A percentile compares a stretch with the other conserved stretches of the same genome.
phyloP scores from a whole-genome alignment of 2,888 invertebrate genomes.

The Cheilosia impressa region DNA sequence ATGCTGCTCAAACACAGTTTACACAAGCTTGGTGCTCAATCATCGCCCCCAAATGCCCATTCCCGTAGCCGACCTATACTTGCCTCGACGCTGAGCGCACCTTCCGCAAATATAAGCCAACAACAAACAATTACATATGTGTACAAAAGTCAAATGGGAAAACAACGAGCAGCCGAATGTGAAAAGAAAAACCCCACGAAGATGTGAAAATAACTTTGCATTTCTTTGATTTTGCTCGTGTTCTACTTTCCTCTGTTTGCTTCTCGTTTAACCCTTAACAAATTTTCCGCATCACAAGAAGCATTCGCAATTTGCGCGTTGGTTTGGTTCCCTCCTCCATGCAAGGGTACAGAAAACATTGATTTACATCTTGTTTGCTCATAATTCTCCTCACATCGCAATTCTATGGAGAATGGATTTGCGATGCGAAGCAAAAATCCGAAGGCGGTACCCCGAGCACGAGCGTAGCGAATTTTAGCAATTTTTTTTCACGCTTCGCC shows the following conservation, averaged over 20 bases:
- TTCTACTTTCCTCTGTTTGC: slow-evolving; percentile 42
- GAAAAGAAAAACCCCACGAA: slow-evolving; percentile 14
- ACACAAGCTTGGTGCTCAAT: too few species aligned
- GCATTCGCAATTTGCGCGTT: slow-evolving; percentile 48
- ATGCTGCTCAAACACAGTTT: too few species aligned
- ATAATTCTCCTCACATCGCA: slow-evolving; percentile 59
- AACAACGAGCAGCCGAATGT: slow-evolving; percentile 5
- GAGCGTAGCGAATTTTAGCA: slow-evolving; percentile 21
- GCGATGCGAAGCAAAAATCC: slow-evolving; percentile 44
- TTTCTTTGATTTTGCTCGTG: slow-evolving; percentile 46
- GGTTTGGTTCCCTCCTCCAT: not conserved
- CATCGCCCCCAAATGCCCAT: not conserved
- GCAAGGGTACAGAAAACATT: slow-evolving; percentile 47
- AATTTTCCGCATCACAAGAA: slow-evolving; percentile 61
- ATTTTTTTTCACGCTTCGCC: slow-evolving; percentile 16
- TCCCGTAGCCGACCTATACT: not conserved
- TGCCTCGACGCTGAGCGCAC: slow-evolving; percentile 2
- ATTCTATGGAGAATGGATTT: slow-evolving; percentile 37
- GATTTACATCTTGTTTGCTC: slow-evolving; percentile 74
- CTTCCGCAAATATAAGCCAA: not conserved
- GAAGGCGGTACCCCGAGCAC: slow-evolving; percentile 8
- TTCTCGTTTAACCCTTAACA: slow-evolving; percentile 63
- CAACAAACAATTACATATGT: slow-evolving; percentile 14
- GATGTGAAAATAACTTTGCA: slow-evolving; percentile 69
- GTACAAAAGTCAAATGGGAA: slow-evolving; percentile 7